Evolutionary conservation across 2,888 invertebrate genomes (phyloP).

Genomic region (Atethmia centrago): DNA sequence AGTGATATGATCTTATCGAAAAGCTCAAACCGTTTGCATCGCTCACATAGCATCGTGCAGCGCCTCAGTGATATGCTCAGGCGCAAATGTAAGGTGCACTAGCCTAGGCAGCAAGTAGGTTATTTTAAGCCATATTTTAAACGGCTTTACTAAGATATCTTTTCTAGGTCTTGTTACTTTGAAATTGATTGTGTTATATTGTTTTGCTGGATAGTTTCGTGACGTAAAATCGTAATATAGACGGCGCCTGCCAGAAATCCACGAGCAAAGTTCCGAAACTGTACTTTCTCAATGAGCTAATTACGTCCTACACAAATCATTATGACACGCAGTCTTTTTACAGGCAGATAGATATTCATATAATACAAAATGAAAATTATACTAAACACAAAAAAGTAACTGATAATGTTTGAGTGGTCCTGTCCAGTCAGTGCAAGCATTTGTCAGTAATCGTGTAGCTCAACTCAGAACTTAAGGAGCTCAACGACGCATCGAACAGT

Average conservation of each 20-base stretch:
- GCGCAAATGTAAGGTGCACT: constrained; percentile 5
- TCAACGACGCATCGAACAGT: too few species aligned
- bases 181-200: background rate
- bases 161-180: background rate
- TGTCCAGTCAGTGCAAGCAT: too few species aligned
- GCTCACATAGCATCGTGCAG: background rate
- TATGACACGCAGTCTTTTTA: background rate
- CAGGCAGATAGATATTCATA: background rate
- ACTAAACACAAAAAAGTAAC: background rate
- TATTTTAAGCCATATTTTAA: background rate
- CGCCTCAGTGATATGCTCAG: background rate
- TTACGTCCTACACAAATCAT: background rate
- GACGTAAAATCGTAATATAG: background rate
- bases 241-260: background rate
- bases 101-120: background rate
- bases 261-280: background rate
- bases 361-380: background rate
- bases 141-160: background rate
- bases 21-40: background rate
- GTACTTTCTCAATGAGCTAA: background rate
- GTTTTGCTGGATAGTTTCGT: background rate
- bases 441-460: too few species aligned
- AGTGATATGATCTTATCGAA: background rate
- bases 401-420: too few species aligned
- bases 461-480: too few species aligned